phyloP scores from a whole-genome alignment of 2,797 vertebrate genomes.

The Allobates femoralis region DNA sequence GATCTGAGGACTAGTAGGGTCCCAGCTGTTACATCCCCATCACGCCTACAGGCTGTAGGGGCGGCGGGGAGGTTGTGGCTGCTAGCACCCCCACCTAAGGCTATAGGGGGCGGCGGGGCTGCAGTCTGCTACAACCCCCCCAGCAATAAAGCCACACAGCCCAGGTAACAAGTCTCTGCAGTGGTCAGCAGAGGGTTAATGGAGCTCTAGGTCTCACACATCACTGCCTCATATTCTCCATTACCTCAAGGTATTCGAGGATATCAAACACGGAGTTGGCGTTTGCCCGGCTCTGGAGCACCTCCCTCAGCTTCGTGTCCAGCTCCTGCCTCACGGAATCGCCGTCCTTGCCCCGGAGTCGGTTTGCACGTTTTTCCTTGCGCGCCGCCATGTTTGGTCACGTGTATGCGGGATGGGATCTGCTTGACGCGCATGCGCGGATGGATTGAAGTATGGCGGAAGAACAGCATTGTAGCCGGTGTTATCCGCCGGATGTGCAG shows the following conservation, averaged over 20 bases:
- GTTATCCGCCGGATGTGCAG: neutral
- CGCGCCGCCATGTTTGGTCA: slow-evolving; percentile 30
- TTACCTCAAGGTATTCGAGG: slow-evolving; percentile 85
- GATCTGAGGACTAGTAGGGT: no score
- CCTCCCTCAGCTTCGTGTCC: slow-evolving; percentile 69
- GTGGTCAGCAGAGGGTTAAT: neutral
- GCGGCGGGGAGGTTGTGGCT: no score
- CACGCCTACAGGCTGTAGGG: no score
- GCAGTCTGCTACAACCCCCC: no score
- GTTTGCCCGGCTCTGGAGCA: slow-evolving; percentile 78
- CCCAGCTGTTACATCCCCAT: no score
- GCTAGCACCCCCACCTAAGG: no score
- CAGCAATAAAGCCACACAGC: no score
- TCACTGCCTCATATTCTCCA: neutral
- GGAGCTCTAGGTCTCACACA: neutral
- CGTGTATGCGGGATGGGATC: slow-evolving; percentile 10
- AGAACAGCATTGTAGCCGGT: neutral
- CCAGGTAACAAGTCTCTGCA: neutral
- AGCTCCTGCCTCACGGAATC: slow-evolving; percentile 68
- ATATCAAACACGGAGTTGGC: slow-evolving; percentile 90
- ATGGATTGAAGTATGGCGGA: neutral
- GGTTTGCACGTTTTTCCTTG: slow-evolving; percentile 27
- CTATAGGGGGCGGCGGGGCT: no score
- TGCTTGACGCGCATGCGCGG: neutral
- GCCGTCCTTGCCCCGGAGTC: slow-evolving; percentile 5